Percentiles rank a stretch among this genome's conserved stretches.
Conservation (phyloP, 1,140 invertebrate genomes). For the Monomorium pharaonis region DNA sequence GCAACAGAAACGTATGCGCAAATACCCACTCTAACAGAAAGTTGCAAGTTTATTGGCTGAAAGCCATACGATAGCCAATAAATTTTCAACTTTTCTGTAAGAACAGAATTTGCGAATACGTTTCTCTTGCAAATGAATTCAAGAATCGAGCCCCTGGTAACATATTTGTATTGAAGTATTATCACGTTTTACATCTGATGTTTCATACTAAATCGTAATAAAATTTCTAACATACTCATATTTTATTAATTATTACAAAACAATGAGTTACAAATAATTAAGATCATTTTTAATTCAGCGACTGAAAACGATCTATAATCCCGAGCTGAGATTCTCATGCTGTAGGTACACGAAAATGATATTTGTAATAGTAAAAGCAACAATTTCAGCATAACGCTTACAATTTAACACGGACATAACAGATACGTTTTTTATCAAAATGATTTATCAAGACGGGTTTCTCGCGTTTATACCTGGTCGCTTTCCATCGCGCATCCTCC, state of each 20-base stretch:
- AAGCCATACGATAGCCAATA: too few relatives aligned
- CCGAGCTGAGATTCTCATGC: background rate
- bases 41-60: too few relatives aligned
- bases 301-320: background rate
- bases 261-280: background rate
- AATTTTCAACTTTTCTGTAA: too few relatives aligned
- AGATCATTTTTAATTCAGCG: background rate
- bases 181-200: background rate
- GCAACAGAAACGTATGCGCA: too few relatives aligned
- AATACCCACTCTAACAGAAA: too few relatives aligned
- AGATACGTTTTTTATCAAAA: background rate
- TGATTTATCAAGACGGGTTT: background rate
- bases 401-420: background rate
- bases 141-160: too few relatives aligned
- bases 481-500: constrained; percentile 28
- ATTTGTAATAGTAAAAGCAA: background rate
- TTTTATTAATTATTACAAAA: background rate
- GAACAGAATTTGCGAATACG: too few relatives aligned
- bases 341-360: background rate
- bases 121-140: too few relatives aligned
- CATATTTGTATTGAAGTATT: background rate
- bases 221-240: background rate
- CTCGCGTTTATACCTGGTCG: background rate
- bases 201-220: background rate
- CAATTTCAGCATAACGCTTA: background rate